Base-by-base conservation (phyloP, 2,797 vertebrate species). In the Sebastes taczanowskii region DNA sequence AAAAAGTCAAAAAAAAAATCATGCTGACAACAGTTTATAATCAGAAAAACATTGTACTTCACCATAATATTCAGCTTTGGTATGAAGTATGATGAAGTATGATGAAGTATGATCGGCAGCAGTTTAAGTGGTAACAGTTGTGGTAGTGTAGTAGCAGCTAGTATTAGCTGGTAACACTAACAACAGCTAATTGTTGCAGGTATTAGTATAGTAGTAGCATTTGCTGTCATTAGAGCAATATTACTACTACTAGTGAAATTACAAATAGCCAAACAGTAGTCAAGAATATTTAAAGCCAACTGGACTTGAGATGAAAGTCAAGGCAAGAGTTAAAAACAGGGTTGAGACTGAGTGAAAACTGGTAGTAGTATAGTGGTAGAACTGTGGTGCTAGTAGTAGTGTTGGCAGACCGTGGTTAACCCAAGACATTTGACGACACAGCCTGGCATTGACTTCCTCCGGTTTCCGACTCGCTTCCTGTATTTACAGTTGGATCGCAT, bases 401-500 rank as follows among this genome's bases (percentile, higher is more conserved):
- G 10, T 74, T 4, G 23, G 23, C 88, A 71, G 14, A 96, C 96
- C 91, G 9, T 80, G 4, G 86, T 79, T 4, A 13, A 2, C 8
- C 63, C 83, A n/a, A 95, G 62, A 84, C 96, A 96, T 8, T 93
- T 86, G 2, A 94, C 88, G 46, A 49, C 0, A 58, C 96, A 96
- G 49, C 96, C 96, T 0, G 13, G 23, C 22, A 91, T 58, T 0
- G 14, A 65, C 81, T 68, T 92, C 83, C 81, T 92, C 79, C 58
- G 84, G 10, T 1, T 2, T 59, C 92, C 88, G 0, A 93, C 34
- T 69, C 86, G 82, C 77, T 83, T 93, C 62, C 84, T 94, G 87
- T 72, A 96, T 64, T 11, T 84, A 84, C 96, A 96, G 91, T 96
- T 93, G 42, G 92, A 0, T 52, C 23, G 60, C 90, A 95, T 94